Evolutionary conservation across 2,797 vertebrate species (phyloP), one percentile per base, ranked within the genome.

Genomic region (Chrysocyon brachyurus): DNA sequence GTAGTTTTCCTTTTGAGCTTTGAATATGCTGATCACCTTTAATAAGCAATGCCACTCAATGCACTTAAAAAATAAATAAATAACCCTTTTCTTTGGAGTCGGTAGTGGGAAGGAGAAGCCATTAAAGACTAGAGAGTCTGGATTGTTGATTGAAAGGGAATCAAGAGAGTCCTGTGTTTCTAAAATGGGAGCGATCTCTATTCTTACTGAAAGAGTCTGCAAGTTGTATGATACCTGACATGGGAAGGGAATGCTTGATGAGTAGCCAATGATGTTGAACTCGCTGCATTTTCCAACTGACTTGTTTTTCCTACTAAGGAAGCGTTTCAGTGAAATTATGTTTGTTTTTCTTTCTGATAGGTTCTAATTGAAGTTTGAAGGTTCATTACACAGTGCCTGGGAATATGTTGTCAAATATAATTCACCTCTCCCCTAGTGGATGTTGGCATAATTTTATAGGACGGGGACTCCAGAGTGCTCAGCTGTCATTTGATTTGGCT

Each of bases 281-380:
- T 96, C 96, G 66, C 59, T 66, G 31, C 92, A 88, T 97, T 97
- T 98, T 97, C 94, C 91, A 91, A 46, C 66, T 94, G 90, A 97
- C 90, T 97, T 95, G 73, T 87, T 97, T 97, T 97, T 91, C 94
- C 95, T 90, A 86, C 4, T 5, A 94, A 97, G 72, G 92, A 31
- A 70, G 86, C 77, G 73, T 93, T 95, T 92, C 90, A 88, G 94
- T 87, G 92, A 97, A 97, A 97, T 96, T 96, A 87, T 95, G 90
- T 95, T 95, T 97, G 91, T 96, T 97, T 97, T 97, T 97, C 95
- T 96, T 97, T 97, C 93, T 97, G 95, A 95, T 96, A 82, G 95
- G 90, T 97, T 97, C 96, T 98, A 98, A 98, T 97, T 97, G 97
- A 97, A 97, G 94, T 88, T 95, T 95, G 96, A 97, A 96, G 97